Evolutionary conservation across 2,888 invertebrate genomes (phyloP).

Genomic region (Tetanocera ferruginea): DNA sequence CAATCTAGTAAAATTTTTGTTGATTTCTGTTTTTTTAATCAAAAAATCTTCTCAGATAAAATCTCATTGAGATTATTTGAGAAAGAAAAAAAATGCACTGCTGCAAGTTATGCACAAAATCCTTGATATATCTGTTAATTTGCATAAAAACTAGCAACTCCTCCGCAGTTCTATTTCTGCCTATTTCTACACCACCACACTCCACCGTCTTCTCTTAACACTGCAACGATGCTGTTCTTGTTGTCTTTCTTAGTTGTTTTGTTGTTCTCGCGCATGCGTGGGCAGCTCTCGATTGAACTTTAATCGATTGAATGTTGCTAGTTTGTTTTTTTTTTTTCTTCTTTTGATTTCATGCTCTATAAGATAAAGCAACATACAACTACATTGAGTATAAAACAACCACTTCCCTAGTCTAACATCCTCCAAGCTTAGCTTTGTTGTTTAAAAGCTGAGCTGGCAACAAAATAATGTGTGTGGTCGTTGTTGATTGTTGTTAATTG

Average conservation of each 20-base stretch:
- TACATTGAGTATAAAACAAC: not conserved
- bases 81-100: not conserved
- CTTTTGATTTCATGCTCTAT: not conserved
- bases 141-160: constrained; percentile 6
- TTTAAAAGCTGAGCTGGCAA: not conserved
- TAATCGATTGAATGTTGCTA: constrained; percentile 11
- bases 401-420: not conserved
- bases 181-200: not conserved
- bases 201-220: too few species aligned
- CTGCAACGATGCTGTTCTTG: not conserved
- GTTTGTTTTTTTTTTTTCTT: not conserved
- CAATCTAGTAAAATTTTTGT: too few species aligned
- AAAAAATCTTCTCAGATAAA: too few species aligned
- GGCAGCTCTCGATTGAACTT: constrained; percentile 29
- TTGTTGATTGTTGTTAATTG: constrained; percentile 1
- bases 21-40: too few species aligned
- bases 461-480: constrained; percentile 20
- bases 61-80: not conserved
- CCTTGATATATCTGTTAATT: not conserved
- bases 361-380: not conserved
- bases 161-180: not conserved
- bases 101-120: too few species aligned
- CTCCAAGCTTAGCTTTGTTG: not conserved
- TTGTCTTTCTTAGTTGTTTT: not conserved
- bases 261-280: constrained; percentile 12